A percentile compares a stretch with the other conserved stretches of the same genome.
Conservation (phyloP, 2,113 vertebrate genomes). For the Nicator chloris region DNA sequence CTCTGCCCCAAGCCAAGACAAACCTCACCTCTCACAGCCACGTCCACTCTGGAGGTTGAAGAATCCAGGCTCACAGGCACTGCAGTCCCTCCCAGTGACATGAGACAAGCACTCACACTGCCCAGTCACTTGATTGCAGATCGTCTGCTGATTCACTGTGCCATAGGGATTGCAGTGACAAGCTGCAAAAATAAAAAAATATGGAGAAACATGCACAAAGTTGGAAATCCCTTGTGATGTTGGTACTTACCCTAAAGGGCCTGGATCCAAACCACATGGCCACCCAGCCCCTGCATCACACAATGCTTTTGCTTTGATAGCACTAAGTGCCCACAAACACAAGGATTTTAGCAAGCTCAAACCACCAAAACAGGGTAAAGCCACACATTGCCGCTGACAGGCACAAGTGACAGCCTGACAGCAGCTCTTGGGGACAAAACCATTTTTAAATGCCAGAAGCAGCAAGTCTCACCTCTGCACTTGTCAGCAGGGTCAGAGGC, state of each 20-base stretch:
- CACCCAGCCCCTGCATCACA: not conserved
- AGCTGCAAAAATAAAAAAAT: constrained; percentile 68
- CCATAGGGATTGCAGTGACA: constrained; percentile 86
- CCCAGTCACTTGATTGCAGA: constrained; percentile 87
- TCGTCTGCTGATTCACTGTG: constrained; percentile 73
- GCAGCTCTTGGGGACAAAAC: not conserved
- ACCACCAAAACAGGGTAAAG: not conserved
- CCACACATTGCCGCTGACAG: rapidly evolving
- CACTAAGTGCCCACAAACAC: not conserved
- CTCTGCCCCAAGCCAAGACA: not conserved
- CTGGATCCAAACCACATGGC: not conserved
- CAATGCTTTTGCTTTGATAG: not conserved
- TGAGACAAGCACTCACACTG: constrained; percentile 89
- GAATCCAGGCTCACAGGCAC: constrained; percentile 86
- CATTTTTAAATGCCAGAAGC: not conserved
- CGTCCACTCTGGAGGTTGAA: constrained; percentile 87
- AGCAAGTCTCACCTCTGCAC: constrained; percentile 74
- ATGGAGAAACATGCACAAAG: not conserved
- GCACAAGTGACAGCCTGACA: not conserved
- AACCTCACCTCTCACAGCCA: constrained; percentile 87
- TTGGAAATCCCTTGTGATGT: not conserved
- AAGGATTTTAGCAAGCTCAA: not conserved
- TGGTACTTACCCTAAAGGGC: not conserved
- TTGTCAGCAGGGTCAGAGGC: constrained; percentile 69
- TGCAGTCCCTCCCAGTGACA: constrained; percentile 86